phyloP scores from a whole-genome alignment of 2,888 invertebrate genomes.

The Lordiphosa andalusiaca region DNA sequence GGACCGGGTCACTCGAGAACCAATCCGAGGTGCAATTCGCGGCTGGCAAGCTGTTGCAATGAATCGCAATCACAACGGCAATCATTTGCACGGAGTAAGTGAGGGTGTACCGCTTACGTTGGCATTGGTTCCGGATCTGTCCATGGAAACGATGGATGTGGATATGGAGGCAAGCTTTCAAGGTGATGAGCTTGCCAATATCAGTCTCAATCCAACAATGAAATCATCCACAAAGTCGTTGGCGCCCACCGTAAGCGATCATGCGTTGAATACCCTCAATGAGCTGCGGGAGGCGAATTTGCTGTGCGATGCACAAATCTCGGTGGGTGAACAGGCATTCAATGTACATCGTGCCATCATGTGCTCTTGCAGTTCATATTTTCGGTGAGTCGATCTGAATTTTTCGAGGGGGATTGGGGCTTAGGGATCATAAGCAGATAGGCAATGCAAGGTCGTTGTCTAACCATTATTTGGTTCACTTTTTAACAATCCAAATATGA shows the following conservation, averaged over 20 bases:
- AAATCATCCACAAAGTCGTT: slow-evolving; percentile 51
- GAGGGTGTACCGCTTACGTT: slow-evolving; percentile 47
- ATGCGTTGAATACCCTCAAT: slow-evolving; percentile 91
- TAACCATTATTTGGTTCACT: too few species aligned
- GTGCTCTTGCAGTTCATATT: slow-evolving; percentile 94
- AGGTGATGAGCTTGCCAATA: slow-evolving; percentile 29
- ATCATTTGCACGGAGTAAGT: slow-evolving; percentile 53
- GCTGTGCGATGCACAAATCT: slow-evolving; percentile 92
- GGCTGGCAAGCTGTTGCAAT: slow-evolving; percentile 50
- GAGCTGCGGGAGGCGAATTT: slow-evolving; percentile 91
- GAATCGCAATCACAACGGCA: slow-evolving; percentile 53
- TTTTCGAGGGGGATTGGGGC: too few species aligned
- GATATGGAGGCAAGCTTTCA: slow-evolving; percentile 28
- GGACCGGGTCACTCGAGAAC: slow-evolving; percentile 47
- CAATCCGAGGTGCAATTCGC: slow-evolving; percentile 43
- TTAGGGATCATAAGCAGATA: too few species aligned
- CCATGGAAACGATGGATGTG: slow-evolving; percentile 36
- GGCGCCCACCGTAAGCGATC: slow-evolving; percentile 86
- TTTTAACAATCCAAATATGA: too few species aligned
- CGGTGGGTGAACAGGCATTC: slow-evolving; percentile 91
- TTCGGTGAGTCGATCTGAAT: slow-evolving; percentile 83
- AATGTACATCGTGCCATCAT: slow-evolving; percentile 93
- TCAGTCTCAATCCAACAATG: slow-evolving; percentile 19
- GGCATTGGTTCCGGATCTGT: slow-evolving; percentile 1
- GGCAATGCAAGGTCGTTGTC: too few species aligned